Percentiles rank a stretch among this genome's conserved stretches.
These are phyloP conservation scores for Enteromius afrohamiltoni DNA, from an alignment of 2,797 vertebrate genomes.

Conservation along the genomic window DNA sequence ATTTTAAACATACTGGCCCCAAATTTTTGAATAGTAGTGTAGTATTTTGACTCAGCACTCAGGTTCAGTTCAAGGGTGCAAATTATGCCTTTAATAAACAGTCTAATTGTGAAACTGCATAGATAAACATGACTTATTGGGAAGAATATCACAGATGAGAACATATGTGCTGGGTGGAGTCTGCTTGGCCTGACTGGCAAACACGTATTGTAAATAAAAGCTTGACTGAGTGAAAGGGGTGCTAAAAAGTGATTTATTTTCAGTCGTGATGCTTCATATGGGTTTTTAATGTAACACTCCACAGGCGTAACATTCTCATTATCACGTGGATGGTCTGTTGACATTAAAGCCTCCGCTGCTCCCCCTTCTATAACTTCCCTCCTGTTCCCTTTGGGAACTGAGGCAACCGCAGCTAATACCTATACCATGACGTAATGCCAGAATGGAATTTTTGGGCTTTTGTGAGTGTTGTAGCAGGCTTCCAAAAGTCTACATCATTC, in stretches of 20 bases:
- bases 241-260: slow-evolving; percentile 29
- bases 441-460: slow-evolving; percentile 41
- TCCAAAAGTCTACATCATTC: slow-evolving; percentile 24
- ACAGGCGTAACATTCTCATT: neutral
- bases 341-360: slow-evolving; percentile 1
- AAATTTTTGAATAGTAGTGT: neutral
- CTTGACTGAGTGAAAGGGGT: neutral
- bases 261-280: neutral
- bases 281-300: neutral
- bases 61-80: neutral
- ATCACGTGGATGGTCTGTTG: slow-evolving; percentile 9
- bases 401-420: slow-evolving; percentile 42
- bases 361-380: neutral
- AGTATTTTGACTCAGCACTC: neutral
- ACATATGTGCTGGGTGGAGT: slow-evolving; percentile 27
- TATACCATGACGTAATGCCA: slow-evolving; percentile 53
- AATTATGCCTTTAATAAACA: neutral
- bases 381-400: slow-evolving; percentile 20
- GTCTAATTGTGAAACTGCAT: neutral
- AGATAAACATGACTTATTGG: slow-evolving; percentile 11
- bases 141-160: slow-evolving; percentile 6
- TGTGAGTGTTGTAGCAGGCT: neutral
- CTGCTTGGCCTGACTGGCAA: slow-evolving; percentile 25
- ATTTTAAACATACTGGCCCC: neutral
- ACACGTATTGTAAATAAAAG: neutral